A percentile compares a stretch with the other conserved stretches of the same genome.
Evolutionary conservation across 1,140 invertebrate genomes (phyloP).

Genomic region (Drosophila rhopaloa): DNA sequence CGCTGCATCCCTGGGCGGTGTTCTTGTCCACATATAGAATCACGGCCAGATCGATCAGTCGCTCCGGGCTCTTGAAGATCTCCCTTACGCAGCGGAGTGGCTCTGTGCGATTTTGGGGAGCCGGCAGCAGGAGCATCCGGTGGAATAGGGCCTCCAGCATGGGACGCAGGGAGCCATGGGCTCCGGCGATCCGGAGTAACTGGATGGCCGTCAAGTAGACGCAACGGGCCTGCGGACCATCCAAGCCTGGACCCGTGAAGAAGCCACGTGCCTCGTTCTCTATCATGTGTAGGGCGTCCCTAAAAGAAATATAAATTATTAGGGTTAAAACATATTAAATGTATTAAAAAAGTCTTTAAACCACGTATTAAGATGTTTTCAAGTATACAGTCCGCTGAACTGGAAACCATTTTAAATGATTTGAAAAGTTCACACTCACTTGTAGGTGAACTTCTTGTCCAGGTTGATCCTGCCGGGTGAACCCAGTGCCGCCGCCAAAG

Average conservation of each 20-base stretch:
- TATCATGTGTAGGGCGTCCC: conserved; percentile 84
- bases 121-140: conserved; percentile 94
- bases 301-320: conserved; percentile 12
- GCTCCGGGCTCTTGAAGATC: conserved; percentile 89
- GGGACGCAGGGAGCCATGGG: conserved; percentile 92
- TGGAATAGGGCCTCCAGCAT: conserved; percentile 96
- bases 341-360: no score
- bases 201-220: conserved; percentile 88
- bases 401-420: no score
- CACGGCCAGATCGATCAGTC: conserved; percentile 90
- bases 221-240: conserved; percentile 82
- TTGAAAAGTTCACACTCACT: conserved; percentile 40
- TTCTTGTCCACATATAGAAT: conserved; percentile 90
- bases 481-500: conserved; percentile 93
- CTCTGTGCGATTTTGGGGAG: conserved; percentile 92
- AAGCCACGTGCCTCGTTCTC: conserved; percentile 84
- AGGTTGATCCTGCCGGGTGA: conserved; percentile 87
- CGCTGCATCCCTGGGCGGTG: conserved; percentile 90
- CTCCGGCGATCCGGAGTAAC: conserved; percentile 93
- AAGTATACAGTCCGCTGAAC: no score
- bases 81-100: conserved; percentile 92
- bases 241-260: conserved; percentile 80
- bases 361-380: no score
- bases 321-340: no score
- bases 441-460: conserved; percentile 84